Conservation (phyloP, 2,797 vertebrate species). For the Heterohyrax brucei region DNA sequence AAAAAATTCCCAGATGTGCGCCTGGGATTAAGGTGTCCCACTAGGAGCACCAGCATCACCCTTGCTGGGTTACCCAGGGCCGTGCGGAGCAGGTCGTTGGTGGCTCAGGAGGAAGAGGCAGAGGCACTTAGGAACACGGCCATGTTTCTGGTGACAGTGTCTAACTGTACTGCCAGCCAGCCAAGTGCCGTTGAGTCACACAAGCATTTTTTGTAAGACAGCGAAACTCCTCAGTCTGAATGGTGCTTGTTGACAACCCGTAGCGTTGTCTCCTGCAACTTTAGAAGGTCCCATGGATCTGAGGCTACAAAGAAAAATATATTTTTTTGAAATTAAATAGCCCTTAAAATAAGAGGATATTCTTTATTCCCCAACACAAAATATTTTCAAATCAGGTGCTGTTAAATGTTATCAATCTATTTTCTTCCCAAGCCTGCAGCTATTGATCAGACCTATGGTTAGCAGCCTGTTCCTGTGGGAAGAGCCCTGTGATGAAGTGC, state of each 20-base stretch:
- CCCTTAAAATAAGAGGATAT: background rate
- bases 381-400: background rate
- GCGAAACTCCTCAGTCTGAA: background rate
- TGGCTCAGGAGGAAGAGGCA: background rate
- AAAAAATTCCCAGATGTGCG: background rate
- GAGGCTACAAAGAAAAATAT: background rate
- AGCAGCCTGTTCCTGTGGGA: fast-evolving
- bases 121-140: background rate
- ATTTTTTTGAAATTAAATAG: background rate
- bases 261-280: background rate
- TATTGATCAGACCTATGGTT: background rate
- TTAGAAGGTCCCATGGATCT: background rate
- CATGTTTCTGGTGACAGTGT: fast-evolving
- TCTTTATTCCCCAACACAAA: background rate
- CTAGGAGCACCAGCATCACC: fast-evolving
- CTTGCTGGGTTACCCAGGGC: fast-evolving
- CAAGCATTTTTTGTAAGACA: background rate
- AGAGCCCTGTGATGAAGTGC: background rate
- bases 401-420: background rate
- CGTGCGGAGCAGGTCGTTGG: fast-evolving
- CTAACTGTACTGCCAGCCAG: background rate
- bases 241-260: background rate
- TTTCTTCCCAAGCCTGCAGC: background rate
- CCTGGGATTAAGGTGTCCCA: background rate
- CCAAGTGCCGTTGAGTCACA: too few species aligned